Percentiles rank a stretch among this genome's conserved stretches.
These are phyloP conservation scores for Onchidella celtica DNA, from an alignment of 2,888 invertebrate genomes.

Conservation along the genomic window DNA sequence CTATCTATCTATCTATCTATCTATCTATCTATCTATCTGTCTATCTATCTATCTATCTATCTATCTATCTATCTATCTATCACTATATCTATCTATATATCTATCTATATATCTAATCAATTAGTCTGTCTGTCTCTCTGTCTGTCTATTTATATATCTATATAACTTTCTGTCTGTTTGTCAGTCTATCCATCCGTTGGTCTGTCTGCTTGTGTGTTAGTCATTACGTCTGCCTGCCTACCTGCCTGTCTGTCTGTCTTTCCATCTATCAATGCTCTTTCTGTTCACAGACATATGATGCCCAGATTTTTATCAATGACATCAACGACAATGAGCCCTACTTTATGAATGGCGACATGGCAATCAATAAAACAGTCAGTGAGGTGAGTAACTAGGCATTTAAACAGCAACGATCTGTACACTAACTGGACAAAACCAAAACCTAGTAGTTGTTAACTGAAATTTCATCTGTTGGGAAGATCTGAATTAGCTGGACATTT, in stretches of 20 bases:
- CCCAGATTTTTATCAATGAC: constrained; percentile 6
- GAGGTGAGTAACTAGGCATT: not conserved
- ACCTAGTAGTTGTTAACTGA: no score
- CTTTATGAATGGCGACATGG: not conserved
- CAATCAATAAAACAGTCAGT: not conserved
- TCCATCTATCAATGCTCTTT: no score
- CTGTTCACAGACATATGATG: constrained; percentile 13
- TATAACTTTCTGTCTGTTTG: not conserved
- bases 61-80: not conserved
- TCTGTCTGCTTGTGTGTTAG: constrained; percentile 33
- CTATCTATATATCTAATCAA: not conserved
- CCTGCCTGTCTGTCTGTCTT: no score
- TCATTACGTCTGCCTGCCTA: not conserved
- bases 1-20: no score
- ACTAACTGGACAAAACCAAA: no score
- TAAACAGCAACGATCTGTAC: not conserved
- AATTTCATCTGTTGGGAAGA: no score
- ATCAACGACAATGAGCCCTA: constrained; percentile 6
- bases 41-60: no score
- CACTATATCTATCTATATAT: not conserved
- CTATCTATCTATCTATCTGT: no score
- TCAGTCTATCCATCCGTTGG: not conserved
- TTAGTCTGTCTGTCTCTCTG: constrained; percentile 34
- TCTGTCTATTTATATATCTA: constrained; percentile 9
- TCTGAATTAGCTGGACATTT: no score